phyloP scores from a whole-genome alignment of 1,140 invertebrate genomes.

The Pseudachorutes palmiensis region DNA sequence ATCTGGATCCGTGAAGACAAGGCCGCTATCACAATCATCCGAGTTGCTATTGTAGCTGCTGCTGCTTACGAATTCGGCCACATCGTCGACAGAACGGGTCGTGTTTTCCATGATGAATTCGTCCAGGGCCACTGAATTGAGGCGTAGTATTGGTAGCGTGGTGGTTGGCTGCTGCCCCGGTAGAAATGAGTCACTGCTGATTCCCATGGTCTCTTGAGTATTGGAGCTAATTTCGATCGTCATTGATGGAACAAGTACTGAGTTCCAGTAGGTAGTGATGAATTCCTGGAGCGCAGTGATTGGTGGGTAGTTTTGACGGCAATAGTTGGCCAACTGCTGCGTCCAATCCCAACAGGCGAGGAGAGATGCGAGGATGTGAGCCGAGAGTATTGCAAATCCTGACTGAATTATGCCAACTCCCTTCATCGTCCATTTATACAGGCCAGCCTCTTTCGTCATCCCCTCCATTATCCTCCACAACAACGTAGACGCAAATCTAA shows the following conservation, averaged over 20 bases:
- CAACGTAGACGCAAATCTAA: neutral
- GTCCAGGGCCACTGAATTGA: conserved; percentile 16
- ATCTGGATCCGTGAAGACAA: conserved; percentile 1
- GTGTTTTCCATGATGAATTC: neutral
- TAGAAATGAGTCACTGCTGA: neutral
- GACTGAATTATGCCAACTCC: neutral
- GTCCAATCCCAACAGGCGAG: conserved; percentile 7
- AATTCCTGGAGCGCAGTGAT: neutral
- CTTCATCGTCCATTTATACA: conserved; percentile 2
- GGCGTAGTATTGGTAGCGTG: conserved; percentile 16
- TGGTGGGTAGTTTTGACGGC: neutral
- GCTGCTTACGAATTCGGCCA: neutral
- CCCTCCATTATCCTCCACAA: neutral
- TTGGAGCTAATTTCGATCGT: conserved; percentile 23
- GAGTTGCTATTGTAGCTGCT: neutral
- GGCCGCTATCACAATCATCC: conserved; percentile 5
- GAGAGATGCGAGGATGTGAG: neutral
- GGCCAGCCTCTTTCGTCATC: neutral
- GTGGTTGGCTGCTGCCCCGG: neutral
- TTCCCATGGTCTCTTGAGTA: neutral
- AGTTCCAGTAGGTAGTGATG: neutral
- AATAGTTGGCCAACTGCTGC: neutral
- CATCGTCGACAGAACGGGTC: neutral
- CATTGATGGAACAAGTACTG: conserved; percentile 11
- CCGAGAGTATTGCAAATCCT: conserved; percentile 2